phyloP scores from a whole-genome alignment of 2,888 invertebrate species.

The Drosophila barbarae region DNA sequence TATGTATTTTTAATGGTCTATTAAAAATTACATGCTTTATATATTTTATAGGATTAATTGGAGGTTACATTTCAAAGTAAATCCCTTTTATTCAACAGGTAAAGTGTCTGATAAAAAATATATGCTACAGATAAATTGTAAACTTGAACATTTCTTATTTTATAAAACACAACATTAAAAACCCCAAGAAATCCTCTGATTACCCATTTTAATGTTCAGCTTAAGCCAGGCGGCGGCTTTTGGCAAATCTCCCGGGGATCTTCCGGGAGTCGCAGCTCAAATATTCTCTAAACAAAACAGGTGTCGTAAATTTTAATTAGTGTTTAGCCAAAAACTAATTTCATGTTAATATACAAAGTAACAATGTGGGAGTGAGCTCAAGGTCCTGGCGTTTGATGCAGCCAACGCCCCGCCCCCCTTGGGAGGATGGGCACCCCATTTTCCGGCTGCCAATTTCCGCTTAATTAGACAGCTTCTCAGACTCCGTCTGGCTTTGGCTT shows the following conservation, averaged over 20 bases:
- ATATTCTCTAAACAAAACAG: slow-evolving; percentile 65
- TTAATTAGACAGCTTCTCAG: slow-evolving; percentile 57
- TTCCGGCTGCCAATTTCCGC: slow-evolving; percentile 48
- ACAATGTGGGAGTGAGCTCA: slow-evolving; percentile 36
- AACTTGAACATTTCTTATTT: background rate
- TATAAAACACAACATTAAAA: background rate
- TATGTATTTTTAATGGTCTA: background rate
- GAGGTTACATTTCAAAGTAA: background rate
- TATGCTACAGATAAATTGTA: background rate
- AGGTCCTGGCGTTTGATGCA: slow-evolving; percentile 40
- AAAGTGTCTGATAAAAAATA: no score
- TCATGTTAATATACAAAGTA: slow-evolving; percentile 56
- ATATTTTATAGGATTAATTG: background rate
- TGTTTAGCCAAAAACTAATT: slow-evolving; percentile 67
- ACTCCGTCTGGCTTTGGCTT: slow-evolving; percentile 22
- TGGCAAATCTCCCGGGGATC: slow-evolving; percentile 35
- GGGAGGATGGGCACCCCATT: slow-evolving; percentile 42
- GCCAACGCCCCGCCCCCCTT: slow-evolving; percentile 16
- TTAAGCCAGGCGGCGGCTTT: background rate
- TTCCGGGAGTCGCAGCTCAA: slow-evolving; percentile 39
- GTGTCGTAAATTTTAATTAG: slow-evolving; percentile 77
- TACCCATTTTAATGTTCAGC: slow-evolving; percentile 3
- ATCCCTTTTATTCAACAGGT: background rate
- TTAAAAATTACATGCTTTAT: background rate
- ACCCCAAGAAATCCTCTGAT: background rate